Evolutionary conservation across 2,113 vertebrate species (phyloP).

Genomic region (Rhea pennata): DNA sequence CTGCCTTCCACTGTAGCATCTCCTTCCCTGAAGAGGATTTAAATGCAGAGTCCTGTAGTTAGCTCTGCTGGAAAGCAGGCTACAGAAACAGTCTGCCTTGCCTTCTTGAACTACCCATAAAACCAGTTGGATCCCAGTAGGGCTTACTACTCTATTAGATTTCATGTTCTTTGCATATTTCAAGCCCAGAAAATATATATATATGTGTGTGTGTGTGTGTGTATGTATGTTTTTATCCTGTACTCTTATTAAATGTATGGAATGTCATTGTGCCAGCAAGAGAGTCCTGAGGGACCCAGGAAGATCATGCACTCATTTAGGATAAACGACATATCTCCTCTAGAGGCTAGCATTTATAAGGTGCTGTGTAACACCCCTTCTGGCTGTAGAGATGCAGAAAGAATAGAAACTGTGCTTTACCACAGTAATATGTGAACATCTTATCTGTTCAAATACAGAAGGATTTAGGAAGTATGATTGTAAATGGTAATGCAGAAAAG

Average conservation of each 20-base stretch:
- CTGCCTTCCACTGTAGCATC: fast-evolving
- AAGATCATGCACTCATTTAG: neutral
- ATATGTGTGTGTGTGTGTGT: too few species aligned
- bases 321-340: neutral
- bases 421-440: neutral
- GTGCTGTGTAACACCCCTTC: neutral
- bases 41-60: neutral
- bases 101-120: neutral
- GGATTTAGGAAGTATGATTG: neutral
- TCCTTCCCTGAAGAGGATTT: neutral
- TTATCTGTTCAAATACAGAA: neutral
- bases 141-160: neutral
- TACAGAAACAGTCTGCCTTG: neutral
- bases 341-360: neutral
- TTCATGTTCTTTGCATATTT: neutral
- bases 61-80: neutral
- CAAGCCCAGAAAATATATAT: neutral
- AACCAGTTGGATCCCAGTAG: neutral
- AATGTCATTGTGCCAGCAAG: neutral
- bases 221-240: neutral
- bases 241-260: neutral
- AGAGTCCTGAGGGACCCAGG: neutral
- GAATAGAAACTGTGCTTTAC: neutral
- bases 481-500: neutral
- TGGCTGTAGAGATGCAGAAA: neutral